Evolutionary conservation across 1,140 invertebrate genomes (phyloP).

Genomic region (Tenebrio molitor): DNA sequence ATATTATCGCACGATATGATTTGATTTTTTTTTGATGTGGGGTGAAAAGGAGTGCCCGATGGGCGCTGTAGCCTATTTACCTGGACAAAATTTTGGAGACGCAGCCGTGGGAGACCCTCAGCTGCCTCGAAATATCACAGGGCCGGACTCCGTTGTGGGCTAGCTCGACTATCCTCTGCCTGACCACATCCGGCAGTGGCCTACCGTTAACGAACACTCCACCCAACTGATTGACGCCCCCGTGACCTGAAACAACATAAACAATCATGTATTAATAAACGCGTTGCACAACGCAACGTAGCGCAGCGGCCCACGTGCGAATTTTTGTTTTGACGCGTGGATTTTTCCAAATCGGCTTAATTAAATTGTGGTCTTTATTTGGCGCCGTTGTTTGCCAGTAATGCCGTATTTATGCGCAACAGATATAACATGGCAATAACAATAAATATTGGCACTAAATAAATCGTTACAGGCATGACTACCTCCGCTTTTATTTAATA

Average conservation of each 20-base stretch:
- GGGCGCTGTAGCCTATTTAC: no score
- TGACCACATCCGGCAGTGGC: conserved; percentile 93
- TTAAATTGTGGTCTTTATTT: conserved; percentile 26
- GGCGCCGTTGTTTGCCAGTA: conserved; percentile 26
- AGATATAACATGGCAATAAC: conserved; percentile 21
- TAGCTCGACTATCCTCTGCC: conserved; percentile 95
- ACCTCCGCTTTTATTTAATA: conserved; percentile 40
- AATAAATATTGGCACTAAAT: conserved; percentile 35
- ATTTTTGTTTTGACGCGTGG: conserved; percentile 18
- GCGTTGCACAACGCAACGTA: conserved; percentile 36
- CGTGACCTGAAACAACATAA: conserved; percentile 38
- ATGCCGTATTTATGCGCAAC: conserved; percentile 11
- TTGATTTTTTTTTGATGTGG: no score
- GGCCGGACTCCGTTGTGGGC: conserved; percentile 95
- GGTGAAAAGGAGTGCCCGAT: no score
- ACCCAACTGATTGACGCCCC: conserved; percentile 94
- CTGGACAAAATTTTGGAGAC: conserved; percentile 96
- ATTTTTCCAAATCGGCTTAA: conserved; percentile 21
- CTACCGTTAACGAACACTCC: conserved; percentile 97
- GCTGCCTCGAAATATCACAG: conserved; percentile 93
- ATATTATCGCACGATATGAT: no score
- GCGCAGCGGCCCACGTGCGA: conserved; percentile 1
- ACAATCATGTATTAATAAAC: conserved; percentile 48
- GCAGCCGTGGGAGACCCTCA: conserved; percentile 93
- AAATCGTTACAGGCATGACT: conserved; percentile 31